Evolutionary conservation across 2,113 vertebrate genomes (phyloP).

Genomic region (Apodemus sylvaticus): DNA sequence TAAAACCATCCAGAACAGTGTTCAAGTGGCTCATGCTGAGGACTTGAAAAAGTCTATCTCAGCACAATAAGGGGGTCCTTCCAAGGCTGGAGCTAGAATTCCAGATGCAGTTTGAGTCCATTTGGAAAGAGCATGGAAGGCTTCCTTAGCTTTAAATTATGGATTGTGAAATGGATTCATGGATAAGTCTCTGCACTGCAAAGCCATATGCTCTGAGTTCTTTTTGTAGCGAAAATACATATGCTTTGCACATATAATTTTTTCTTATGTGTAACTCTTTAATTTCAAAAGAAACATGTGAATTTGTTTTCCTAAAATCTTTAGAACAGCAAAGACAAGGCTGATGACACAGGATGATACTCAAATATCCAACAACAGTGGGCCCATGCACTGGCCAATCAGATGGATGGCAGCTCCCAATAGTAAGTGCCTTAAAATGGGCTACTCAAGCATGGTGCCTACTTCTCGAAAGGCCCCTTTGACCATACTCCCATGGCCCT

Average conservation of each 20-base stretch:
- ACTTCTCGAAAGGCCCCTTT: neutral
- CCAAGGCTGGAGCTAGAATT: neutral
- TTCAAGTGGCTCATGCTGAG: neutral
- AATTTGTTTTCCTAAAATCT: conserved; percentile 23
- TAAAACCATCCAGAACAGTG: neutral
- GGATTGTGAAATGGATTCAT: neutral
- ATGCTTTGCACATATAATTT: neutral
- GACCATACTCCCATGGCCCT: neutral
- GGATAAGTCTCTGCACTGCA: neutral
- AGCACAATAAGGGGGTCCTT: neutral
- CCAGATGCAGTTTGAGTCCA: neutral
- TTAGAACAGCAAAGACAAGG: neutral
- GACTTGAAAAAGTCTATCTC: neutral
- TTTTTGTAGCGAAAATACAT: neutral
- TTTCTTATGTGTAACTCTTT: neutral
- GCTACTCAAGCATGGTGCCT: too few species aligned
- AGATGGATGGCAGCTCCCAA: neutral
- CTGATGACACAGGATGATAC: neutral
- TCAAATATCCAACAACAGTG: neutral
- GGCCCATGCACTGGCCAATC: fast-evolving
- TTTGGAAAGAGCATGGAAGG: neutral
- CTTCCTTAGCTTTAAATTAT: neutral
- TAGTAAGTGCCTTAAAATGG: neutral
- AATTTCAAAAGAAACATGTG: conserved; percentile 32
- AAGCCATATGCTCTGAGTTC: neutral